These are phyloP conservation scores for Zosterops japonicus DNA, from an alignment of 2,113 vertebrate species.

Conservation along the genomic window DNA sequence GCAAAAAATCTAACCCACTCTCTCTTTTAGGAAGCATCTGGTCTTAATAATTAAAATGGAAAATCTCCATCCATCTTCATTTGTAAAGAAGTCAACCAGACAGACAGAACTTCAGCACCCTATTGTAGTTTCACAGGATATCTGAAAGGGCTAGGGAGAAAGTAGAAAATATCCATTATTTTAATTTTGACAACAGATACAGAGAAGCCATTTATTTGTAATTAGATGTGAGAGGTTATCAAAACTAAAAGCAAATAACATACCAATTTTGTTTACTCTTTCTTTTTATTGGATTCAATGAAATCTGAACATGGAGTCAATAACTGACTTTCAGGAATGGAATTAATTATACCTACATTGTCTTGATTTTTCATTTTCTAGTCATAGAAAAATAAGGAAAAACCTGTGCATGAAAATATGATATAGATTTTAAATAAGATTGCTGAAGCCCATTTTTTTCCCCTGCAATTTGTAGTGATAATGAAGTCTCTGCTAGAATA, in stretches of 20 bases:
- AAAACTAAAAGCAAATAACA: slow-evolving; percentile 81
- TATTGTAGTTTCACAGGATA: neutral
- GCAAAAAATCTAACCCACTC: neutral
- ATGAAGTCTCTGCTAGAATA: neutral
- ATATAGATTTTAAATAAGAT: neutral
- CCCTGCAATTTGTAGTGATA: neutral
- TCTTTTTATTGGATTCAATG: slow-evolving; percentile 66
- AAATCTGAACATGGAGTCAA: slow-evolving; percentile 72
- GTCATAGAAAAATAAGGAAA: slow-evolving; percentile 19
- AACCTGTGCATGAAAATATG: neutral
- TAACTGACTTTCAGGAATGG: slow-evolving; percentile 45
- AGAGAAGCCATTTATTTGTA: slow-evolving; percentile 61
- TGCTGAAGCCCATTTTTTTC: neutral
- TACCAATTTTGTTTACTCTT: slow-evolving; percentile 73
- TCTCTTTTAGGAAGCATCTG: slow-evolving; percentile 27
- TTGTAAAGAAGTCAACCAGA: slow-evolving; percentile 23
- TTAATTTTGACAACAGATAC: slow-evolving; percentile 12
- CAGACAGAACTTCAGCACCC: neutral
- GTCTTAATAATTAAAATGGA: slow-evolving; percentile 55
- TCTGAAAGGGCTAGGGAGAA: neutral
- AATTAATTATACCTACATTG: slow-evolving; percentile 66
- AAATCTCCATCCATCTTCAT: slow-evolving; percentile 58
- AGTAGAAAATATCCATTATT: slow-evolving; percentile 23
- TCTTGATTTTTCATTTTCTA: slow-evolving; percentile 69
- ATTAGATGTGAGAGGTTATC: slow-evolving; percentile 82